Evolutionary conservation across 35 echinoderm and acorn worm genomes (phyloP).

Genomic region (Anneissia japonica): DNA sequence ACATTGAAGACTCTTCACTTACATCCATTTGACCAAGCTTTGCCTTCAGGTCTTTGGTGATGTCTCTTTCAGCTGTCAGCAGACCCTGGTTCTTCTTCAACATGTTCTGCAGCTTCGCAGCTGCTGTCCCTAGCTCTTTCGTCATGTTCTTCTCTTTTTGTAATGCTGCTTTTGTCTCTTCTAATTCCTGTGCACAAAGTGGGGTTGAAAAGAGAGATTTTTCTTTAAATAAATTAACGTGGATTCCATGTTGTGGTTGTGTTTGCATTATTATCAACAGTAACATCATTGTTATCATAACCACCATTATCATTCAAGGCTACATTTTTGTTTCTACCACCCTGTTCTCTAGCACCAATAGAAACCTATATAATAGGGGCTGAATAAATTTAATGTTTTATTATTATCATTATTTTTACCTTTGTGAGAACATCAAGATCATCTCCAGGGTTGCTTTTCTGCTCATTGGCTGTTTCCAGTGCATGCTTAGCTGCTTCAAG

Average conservation of each 20-base stretch:
- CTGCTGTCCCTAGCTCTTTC: neutral
- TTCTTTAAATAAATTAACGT: too few species aligned
- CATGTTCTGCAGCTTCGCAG: neutral
- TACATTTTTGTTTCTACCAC: too few species aligned
- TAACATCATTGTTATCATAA: too few species aligned
- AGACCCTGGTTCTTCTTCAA: neutral
- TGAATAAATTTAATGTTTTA: too few species aligned
- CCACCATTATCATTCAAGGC: too few species aligned
- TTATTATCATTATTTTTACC: neutral
- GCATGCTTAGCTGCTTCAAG: neutral
- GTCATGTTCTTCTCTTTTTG: neutral
- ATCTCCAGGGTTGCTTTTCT: neutral
- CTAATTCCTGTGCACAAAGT: neutral
- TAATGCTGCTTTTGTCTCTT: neutral
- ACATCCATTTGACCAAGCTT: neutral
- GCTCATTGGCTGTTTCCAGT: neutral
- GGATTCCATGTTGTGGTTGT: too few species aligned
- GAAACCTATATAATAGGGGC: too few species aligned
- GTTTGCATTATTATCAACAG: too few species aligned
- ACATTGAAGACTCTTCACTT: neutral
- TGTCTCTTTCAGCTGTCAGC: neutral
- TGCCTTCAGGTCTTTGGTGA: neutral
- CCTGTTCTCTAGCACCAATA: too few species aligned
- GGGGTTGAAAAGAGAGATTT: neutral
- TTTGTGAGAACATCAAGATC: neutral